Evolutionary conservation across 2,797 vertebrate genomes (phyloP).

Genomic region (Anguilla marmorata): DNA sequence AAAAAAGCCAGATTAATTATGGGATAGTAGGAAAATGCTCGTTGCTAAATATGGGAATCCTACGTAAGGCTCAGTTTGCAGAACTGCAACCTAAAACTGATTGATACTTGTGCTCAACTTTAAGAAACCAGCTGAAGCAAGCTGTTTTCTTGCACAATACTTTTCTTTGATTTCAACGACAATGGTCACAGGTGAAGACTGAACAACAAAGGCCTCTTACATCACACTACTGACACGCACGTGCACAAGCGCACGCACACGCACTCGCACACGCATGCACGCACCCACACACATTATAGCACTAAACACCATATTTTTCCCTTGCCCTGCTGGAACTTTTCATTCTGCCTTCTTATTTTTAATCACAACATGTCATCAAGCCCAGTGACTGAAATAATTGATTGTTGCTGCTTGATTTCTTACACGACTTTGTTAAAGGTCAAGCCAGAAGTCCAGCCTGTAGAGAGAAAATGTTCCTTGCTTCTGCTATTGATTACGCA

Average conservation of each 20-base stretch:
- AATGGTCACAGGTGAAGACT: not conserved
- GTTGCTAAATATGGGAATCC: not conserved
- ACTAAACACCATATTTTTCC: not conserved
- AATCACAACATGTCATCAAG: constrained; percentile 1
- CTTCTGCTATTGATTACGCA: not conserved
- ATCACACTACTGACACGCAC: not conserved
- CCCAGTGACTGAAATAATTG: constrained; percentile 16
- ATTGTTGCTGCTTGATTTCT: constrained; percentile 8
- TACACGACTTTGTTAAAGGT: constrained; percentile 5
- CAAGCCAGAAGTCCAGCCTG: not conserved
- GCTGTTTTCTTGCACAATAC: not conserved
- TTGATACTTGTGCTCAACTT: not conserved
- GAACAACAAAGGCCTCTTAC: not conserved
- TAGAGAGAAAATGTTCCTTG: not conserved
- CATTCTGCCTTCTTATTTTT: not conserved
- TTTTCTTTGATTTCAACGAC: not conserved
- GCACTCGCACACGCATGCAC: not conserved
- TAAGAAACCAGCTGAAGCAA: not conserved
- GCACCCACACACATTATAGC: not conserved
- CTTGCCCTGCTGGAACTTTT: not conserved
- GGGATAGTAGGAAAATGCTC: not conserved
- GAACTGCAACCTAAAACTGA: not conserved
- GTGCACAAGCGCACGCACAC: too few relatives aligned
- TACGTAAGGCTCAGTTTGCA: not conserved
- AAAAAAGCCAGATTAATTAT: not conserved